Conservation (phyloP, 2,888 invertebrate genomes). For the Nasonia oneida region DNA sequence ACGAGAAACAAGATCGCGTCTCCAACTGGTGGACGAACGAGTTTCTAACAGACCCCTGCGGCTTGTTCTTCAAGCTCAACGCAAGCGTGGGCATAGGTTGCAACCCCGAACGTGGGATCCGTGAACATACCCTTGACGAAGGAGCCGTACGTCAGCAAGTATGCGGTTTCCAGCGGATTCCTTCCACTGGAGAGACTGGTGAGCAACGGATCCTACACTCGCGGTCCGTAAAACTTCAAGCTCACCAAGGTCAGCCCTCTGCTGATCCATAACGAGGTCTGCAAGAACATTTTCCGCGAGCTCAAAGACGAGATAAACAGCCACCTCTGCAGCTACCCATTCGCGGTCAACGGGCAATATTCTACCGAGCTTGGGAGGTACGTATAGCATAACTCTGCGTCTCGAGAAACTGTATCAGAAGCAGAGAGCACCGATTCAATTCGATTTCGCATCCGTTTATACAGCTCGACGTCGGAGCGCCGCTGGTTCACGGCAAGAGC, state of each 20-base stretch:
- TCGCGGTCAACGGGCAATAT: background rate
- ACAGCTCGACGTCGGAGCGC: background rate
- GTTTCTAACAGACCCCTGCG: background rate
- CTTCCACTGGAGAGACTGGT: background rate
- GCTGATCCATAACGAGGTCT: too few species aligned
- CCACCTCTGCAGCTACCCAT: background rate
- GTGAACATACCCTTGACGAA: background rate
- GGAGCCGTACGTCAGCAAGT: background rate
- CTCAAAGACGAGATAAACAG: background rate
- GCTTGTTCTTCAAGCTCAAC: background rate
- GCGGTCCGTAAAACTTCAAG: background rate
- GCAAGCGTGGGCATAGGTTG: background rate
- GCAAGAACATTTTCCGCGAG: background rate
- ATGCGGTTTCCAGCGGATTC: background rate
- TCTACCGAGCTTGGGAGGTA: slow-evolving; percentile 3
- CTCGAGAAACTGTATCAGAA: background rate
- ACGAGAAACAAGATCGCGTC: background rate
- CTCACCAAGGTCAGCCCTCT: background rate
- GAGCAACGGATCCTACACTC: background rate
- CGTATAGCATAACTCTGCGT: background rate
- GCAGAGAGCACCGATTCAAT: background rate
- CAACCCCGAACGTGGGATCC: background rate
- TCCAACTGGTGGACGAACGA: background rate
- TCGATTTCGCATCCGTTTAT: background rate
- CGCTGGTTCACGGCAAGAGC: too few species aligned